These are phyloP conservation scores for Percopsis transmontana DNA, from an alignment of 2,113 vertebrate species.

Conservation along the genomic window DNA sequence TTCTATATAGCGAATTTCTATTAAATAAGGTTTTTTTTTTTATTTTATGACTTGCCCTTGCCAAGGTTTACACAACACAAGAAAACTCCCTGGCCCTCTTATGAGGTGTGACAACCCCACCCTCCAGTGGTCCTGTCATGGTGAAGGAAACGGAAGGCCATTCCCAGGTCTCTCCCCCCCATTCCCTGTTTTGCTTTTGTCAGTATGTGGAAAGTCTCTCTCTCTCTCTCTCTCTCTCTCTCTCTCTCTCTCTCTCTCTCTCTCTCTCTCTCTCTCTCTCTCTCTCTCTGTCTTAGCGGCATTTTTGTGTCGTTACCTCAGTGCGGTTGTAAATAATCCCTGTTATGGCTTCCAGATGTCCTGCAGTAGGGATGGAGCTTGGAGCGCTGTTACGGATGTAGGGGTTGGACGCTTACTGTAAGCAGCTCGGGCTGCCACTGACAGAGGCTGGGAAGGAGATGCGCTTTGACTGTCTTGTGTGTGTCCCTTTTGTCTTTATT, in stretches of 20 bases:
- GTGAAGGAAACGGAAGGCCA: conserved; percentile 45
- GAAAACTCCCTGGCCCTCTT: conserved; percentile 31
- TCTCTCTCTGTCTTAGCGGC: conserved; percentile 50
- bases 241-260: conserved; percentile 21
- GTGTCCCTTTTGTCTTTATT: background rate
- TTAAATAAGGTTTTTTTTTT: background rate
- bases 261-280: conserved; percentile 9
- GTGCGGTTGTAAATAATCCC: conserved; percentile 74
- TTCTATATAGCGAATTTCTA: no score
- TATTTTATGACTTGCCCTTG: conserved; percentile 21
- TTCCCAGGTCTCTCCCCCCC: conserved; percentile 28
- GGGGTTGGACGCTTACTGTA: conserved; percentile 61
- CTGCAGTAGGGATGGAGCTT: conserved; percentile 45
- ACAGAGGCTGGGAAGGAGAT: conserved; percentile 18
- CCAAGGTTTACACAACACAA: conserved; percentile 25
- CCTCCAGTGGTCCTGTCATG: background rate
- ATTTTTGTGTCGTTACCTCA: conserved; percentile 81
- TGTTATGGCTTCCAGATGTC: conserved; percentile 82
- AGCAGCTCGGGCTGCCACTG: conserved; percentile 40
- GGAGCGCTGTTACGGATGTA: conserved; percentile 39
- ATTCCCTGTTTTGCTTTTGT: background rate
- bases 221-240: conserved; percentile 13
- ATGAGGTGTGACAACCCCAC: conserved; percentile 36
- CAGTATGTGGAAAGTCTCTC: conserved; percentile 27
- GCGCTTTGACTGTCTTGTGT: conserved; percentile 2